Percentiles rank a stretch among this genome's conserved stretches.
Conservation (phyloP, 2,113 vertebrate species). For the Pluvialis apricaria region DNA sequence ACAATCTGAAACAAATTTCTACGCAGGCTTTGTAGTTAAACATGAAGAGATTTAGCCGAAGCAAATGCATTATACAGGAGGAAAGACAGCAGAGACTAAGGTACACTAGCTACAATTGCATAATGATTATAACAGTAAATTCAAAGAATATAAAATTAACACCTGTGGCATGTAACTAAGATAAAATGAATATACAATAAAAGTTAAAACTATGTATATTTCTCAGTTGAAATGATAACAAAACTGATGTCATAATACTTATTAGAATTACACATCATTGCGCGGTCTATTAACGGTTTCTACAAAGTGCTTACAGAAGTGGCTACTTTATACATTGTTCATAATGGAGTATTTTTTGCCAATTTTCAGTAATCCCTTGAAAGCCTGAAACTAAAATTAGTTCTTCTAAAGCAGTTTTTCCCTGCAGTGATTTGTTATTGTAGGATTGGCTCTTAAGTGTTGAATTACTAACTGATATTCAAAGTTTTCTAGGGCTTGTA, state of each 20-base stretch:
- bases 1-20: slow-evolving; percentile 63
- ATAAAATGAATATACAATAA: neutral
- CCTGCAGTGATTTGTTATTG: neutral
- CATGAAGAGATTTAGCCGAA: slow-evolving; percentile 46
- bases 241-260: neutral
- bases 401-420: neutral
- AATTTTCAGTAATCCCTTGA: slow-evolving; percentile 33
- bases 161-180: slow-evolving; percentile 1
- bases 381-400: slow-evolving; percentile 16
- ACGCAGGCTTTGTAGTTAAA: slow-evolving; percentile 57
- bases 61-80: slow-evolving; percentile 9
- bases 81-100: slow-evolving; percentile 10
- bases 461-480: neutral
- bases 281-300: neutral
- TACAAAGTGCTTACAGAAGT: slow-evolving; percentile 16
- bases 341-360: neutral
- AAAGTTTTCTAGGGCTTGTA: neutral
- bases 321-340: neutral
- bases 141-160: slow-evolving; percentile 49
- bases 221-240: neutral
- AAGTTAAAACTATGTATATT: neutral
- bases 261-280: neutral
- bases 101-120: neutral
- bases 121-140: slow-evolving; percentile 30
- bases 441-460: neutral